Conservation (phyloP, 1,140 invertebrate species). For the Hycleus phaleratus region DNA sequence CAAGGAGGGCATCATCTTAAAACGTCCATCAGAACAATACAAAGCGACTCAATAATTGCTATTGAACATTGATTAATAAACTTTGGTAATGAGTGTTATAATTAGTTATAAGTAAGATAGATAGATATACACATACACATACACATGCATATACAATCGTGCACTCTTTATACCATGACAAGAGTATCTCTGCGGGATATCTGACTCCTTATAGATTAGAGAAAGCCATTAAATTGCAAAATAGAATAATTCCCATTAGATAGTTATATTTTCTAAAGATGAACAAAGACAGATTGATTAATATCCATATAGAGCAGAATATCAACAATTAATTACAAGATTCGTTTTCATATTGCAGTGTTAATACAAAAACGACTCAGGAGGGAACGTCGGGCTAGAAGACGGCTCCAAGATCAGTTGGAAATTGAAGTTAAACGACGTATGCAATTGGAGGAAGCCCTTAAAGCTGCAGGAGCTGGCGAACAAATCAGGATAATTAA, state of each 20-base stretch:
- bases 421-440: slow-evolving; percentile 70
- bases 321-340: too few species aligned
- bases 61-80: slow-evolving; percentile 40
- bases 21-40: slow-evolving; percentile 15
- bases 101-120: slow-evolving; percentile 32
- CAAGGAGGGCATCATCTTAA: not conserved
- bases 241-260: too few species aligned
- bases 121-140: not conserved
- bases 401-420: slow-evolving; percentile 74
- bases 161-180: slow-evolving; percentile 6
- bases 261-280: too few species aligned
- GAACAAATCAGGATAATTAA: slow-evolving; percentile 72
- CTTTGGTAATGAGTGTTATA: slow-evolving; percentile 41
- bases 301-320: too few species aligned
- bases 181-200: slow-evolving; percentile 1
- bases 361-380: slow-evolving; percentile 79
- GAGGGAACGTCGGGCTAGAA: slow-evolving; percentile 74
- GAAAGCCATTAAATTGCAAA: slow-evolving; percentile 10
- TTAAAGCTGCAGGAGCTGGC: slow-evolving; percentile 67
- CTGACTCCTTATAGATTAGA: not conserved
- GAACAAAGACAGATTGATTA: too few species aligned
- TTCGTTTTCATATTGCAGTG: slow-evolving; percentile 50
- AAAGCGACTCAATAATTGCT: slow-evolving; percentile 11
- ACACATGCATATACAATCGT: slow-evolving; percentile 20
- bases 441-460: slow-evolving; percentile 67